Base-by-base conservation (phyloP, 2,113 vertebrate species). In the Eidolon helvum region DNA sequence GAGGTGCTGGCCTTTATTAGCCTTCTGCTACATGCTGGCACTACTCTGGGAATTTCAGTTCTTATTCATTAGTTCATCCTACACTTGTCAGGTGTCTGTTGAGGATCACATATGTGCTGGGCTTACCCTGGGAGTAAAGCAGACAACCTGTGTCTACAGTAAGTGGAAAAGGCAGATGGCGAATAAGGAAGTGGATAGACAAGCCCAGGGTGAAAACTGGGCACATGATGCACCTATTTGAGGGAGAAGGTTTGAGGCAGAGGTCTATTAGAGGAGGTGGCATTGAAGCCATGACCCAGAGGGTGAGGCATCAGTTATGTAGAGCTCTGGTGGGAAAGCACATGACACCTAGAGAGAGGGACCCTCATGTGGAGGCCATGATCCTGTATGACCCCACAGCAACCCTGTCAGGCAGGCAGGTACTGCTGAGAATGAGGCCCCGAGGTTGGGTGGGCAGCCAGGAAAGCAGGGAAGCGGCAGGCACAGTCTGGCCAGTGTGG, bases 401-500 rank as follows among this genome's bases (percentile, higher is more conserved):
- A 11, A 1, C 22, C 14, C 38, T 35, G 30, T 45, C 48, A 15
- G 26, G 59, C 7, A 8, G 30, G 16, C 2, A 3, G 57, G 84
- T 5, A 1, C 84, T 11, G 3, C 18, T 8, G 4, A 26, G 38
- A 18, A 11, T 9, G 0, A 65, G 89, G 50, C 12, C 24, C 8
- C 1, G 2, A 12, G 28, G 59, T 3, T 0, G 4, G n/a, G 63
- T 14, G 21, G 68, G 12, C 0, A 0, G 59, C 75, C 5, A 0
- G 7, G 24, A 15, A 33, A n/a, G 50, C 22, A 8, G 14, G 30
- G 55, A 7, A 7, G 30, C 18, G 26, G 59, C 45, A 30, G 82
- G 40, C 11, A 2, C 10, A 4, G 22, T 28, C 63, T 24, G 35
- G 59, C 50, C 59, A 2, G 15, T 0, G 10, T 2, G 35, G 75